Percentiles rank a stretch among this genome's conserved stretches.
These are phyloP conservation scores for Myotis planiceps DNA, from an alignment of 2,797 vertebrate genomes.

Conservation along the genomic window DNA sequence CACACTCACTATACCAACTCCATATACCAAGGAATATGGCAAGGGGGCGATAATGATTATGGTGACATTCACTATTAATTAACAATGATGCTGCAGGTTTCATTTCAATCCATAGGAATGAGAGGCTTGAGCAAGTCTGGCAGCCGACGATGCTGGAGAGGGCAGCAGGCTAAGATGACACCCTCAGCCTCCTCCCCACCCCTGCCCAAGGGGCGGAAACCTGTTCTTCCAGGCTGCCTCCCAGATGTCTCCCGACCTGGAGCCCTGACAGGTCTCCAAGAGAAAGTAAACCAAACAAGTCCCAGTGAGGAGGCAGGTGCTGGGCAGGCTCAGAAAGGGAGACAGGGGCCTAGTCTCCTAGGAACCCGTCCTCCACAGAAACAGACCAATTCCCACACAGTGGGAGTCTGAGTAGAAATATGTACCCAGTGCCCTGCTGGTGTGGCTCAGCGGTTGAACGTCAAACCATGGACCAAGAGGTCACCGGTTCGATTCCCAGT, in stretches of 20 bases:
- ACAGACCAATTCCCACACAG: background rate
- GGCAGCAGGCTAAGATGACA: background rate
- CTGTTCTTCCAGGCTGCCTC: constrained; percentile 73
- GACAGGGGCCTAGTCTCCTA: background rate
- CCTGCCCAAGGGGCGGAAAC: constrained; percentile 51
- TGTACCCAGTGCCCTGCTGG: background rate
- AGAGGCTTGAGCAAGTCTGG: background rate
- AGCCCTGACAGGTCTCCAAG: constrained; percentile 28
- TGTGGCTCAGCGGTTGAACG: no score
- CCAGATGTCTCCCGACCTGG: background rate
- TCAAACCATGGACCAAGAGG: no score
- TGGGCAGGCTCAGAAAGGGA: background rate
- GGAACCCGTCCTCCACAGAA: background rate
- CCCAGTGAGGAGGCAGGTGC: background rate
- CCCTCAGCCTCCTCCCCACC: background rate
- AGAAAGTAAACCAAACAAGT: constrained; percentile 22
- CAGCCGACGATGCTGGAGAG: background rate
- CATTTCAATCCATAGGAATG: background rate
- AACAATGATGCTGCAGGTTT: background rate
- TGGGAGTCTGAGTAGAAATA: background rate
- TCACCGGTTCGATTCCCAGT: no score
- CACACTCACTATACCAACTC: background rate
- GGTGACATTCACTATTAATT: background rate
- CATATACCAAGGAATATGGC: background rate
- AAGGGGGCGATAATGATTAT: background rate